Base-by-base conservation (phyloP, 2,113 vertebrate genomes). In the Catharus minimus region DNA sequence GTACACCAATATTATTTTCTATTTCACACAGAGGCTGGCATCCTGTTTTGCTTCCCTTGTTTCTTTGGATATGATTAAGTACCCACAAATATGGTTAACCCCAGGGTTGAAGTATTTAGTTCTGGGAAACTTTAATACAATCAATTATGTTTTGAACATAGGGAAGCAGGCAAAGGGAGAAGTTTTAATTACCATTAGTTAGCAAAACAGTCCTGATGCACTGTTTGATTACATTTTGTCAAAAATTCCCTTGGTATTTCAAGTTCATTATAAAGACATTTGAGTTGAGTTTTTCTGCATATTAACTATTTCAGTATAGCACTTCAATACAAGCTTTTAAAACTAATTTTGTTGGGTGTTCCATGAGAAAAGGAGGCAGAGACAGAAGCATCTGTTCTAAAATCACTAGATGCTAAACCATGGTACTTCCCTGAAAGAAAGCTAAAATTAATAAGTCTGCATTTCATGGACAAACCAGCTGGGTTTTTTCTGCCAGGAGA, bases 71-170 rank as follows among this genome's bases (percentile, higher is more conserved):
- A 82, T 94, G 73, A 82, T 96, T 82, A 96, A 95, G 74, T 75
- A 94, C 41, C 65, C 65, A 83, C 68, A 94, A 86, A 91, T 57
- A 90, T 7, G 33, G 87, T 95, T 95, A 95, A 96, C 65, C 68
- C 26, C 43, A 65, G 49, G 61, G 89, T 16, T 95, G 53, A 96
- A 96, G 71, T 85, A 86, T 22, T 96, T 95, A 90, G 65, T 93
- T 96, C 74, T 95, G 81, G 92, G 89, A 92, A 90, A 95, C 44
- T 91, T 79, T 93, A 89, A 95, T 89, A 53, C 79, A 92, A 90
- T 95, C 95, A 95, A 89, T 94, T 52, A 69, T 17, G 67, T 84
- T 46, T 89, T 93, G 56, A 95, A 93, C 66, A 78, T 7, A 66
- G 47, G 18, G 26, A 90, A 86, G 47, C 14, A 80, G 52, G 64